These are phyloP conservation scores for Psittacula cyanocephala DNA, from an alignment of 2,113 vertebrate genomes.

Conservation along the genomic window DNA sequence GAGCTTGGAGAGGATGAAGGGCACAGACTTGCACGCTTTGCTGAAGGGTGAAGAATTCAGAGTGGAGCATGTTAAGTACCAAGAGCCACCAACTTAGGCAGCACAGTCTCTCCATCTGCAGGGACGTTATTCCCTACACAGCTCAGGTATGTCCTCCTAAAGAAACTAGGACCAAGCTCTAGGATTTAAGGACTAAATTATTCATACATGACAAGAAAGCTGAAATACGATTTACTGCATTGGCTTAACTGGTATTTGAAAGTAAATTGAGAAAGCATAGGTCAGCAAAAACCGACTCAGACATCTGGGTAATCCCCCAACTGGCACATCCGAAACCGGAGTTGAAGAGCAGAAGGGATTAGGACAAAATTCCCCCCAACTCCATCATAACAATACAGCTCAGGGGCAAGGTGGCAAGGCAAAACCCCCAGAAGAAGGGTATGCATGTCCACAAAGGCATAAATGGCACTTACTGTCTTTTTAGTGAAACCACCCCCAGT, in stretches of 20 bases:
- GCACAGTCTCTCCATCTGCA: background rate
- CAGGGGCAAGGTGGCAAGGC: background rate
- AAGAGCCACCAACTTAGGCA: background rate
- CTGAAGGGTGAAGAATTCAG: background rate
- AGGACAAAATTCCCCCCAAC: background rate
- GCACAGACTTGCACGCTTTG: constrained; percentile 7
- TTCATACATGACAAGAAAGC: background rate
- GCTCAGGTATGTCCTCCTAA: background rate
- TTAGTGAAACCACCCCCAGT: background rate
- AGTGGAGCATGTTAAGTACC: background rate
- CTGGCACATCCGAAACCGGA: background rate
- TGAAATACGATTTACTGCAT: background rate
- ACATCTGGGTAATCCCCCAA: background rate
- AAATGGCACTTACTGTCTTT: background rate
- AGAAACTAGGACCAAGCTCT: background rate
- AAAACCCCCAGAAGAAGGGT: background rate
- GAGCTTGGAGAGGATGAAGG: constrained; percentile 9
- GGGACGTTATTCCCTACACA: background rate
- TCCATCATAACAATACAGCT: background rate
- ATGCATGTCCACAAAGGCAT: background rate
- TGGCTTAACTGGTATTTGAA: background rate
- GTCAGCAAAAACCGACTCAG: background rate
- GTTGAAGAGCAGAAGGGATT: background rate
- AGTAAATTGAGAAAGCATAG: background rate
- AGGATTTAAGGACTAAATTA: background rate